A percentile compares a stretch with the other conserved stretches of the same genome.
Evolutionary conservation across 2,888 invertebrate genomes (phyloP).

Genomic region (Caenorhabditis sp.): DNA sequence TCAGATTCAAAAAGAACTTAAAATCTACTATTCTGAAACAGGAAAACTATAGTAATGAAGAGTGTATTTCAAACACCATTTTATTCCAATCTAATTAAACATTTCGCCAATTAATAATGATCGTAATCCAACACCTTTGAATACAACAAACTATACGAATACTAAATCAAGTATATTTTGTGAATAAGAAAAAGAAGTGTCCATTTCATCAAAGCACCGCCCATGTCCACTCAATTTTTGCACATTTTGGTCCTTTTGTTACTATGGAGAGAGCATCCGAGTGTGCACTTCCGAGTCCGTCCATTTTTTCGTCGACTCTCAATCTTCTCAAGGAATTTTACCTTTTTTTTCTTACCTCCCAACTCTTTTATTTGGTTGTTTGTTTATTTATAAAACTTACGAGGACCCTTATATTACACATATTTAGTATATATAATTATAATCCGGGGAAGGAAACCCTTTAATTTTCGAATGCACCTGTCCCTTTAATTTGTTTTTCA

Average conservation of each 20-base stretch:
- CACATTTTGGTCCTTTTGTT: not conserved
- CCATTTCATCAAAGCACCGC: not conserved
- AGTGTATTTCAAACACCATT: too few relatives aligned
- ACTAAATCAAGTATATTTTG: not conserved
- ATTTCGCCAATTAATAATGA: not conserved
- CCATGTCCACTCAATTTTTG: not conserved
- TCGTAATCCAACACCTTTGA: not conserved
- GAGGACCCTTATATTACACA: not conserved
- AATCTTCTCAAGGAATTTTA: not conserved
- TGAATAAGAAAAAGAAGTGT: not conserved
- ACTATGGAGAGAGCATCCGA: not conserved
- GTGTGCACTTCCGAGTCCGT: not conserved
- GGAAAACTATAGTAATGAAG: too few relatives aligned
- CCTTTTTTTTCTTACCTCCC: not conserved
- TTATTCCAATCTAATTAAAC: too few relatives aligned
- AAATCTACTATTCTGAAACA: too few relatives aligned
- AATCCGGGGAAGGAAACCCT: not conserved
- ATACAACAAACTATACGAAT: not conserved
- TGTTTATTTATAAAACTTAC: not conserved
- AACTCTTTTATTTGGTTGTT: not conserved
- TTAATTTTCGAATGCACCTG: not conserved
- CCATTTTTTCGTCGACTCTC: not conserved
- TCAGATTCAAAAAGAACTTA: too few relatives aligned
- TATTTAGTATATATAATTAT: not conserved
- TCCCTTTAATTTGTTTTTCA: not conserved